Percentiles rank a stretch among this genome's conserved stretches.
phyloP scores from a whole-genome alignment of 2,888 invertebrate genomes.

The Monoplex corrugatus region DNA sequence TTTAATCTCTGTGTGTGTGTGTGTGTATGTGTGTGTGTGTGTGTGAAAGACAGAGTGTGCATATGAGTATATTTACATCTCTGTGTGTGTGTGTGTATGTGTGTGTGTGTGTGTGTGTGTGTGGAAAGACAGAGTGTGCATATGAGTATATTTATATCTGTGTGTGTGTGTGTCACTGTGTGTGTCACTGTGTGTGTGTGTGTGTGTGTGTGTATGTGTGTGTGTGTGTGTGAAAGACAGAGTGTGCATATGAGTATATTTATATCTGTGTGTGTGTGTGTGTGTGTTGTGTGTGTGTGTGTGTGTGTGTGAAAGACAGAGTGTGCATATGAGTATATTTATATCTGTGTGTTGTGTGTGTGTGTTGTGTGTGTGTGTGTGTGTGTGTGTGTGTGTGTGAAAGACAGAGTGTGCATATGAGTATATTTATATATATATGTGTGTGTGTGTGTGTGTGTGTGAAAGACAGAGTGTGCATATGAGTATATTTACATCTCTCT shows the following conservation, averaged over 20 bases:
- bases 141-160: too few relatives aligned
- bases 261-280: not conserved
- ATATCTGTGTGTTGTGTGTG: too few relatives aligned
- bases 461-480: too few relatives aligned
- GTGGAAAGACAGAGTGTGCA: not conserved
- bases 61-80: not conserved
- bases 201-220: not conserved
- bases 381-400: too few relatives aligned
- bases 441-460: too few relatives aligned
- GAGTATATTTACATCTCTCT: not conserved
- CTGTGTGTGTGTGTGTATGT: not conserved
- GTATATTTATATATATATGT: not conserved
- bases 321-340: too few relatives aligned
- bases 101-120: not conserved
- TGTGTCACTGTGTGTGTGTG: not conserved
- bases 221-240: not conserved
- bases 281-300: not conserved
- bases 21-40: not conserved
- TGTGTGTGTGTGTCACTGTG: not conserved
- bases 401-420: too few relatives aligned
- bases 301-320: constrained; percentile 22
- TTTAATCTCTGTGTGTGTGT: not conserved
- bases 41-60: not conserved
- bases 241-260: not conserved
- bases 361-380: constrained; percentile 15